Evolutionary conservation across 2,888 invertebrate species (phyloP), one percentile per base, ranked within the genome.

Genomic region (Euzophera pinguis): DNA sequence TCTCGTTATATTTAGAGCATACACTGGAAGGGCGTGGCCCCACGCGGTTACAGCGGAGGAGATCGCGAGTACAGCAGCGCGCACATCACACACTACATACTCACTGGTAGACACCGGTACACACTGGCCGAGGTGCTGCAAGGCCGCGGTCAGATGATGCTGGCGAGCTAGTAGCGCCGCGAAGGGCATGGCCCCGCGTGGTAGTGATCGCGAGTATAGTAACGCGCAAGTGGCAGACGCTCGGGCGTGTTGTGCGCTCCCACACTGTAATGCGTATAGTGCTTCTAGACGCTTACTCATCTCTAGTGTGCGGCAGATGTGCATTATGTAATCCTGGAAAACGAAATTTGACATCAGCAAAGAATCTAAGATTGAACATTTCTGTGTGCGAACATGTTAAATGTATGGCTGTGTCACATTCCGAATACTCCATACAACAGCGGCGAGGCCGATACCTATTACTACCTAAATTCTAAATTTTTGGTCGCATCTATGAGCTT

Each of bases 171-270:
- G 85, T 75, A 74, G 91, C 89, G 81, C 81, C 6, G 91, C 91
- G 59, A 92, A 62, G 32, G 65, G 66, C 60, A 55, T 59, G 49
- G 14, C 52, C 7, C 56, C 39, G 47, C 60, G 56, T 41, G 65
- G 59, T 43, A 61, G 55, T 3, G 76, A 91, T 50, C 92, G 90
- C n/a, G 92, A 88, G 78, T 95, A 96, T 72, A 95, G 93, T 56
- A 93, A 91, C 48, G 95, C 94, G 71, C 96, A 95, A 0, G 95
- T 95, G 88, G 96, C 95, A 4, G 95, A 93, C 0, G 96, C 95
- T 50, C 96, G 91, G 35, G 96, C 92, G 57, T 93, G 93, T 77
- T 96, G 96, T 35, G 92, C 92, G 73, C 94, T 92, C 50, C 93
- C 92, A 48, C 93, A 84, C 73, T 96, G 96, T 41, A 96, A 77